Percentiles rank a stretch among this genome's conserved stretches.
phyloP scores from a whole-genome alignment of 1,140 invertebrate genomes.

The Sinonovacula constricta region DNA sequence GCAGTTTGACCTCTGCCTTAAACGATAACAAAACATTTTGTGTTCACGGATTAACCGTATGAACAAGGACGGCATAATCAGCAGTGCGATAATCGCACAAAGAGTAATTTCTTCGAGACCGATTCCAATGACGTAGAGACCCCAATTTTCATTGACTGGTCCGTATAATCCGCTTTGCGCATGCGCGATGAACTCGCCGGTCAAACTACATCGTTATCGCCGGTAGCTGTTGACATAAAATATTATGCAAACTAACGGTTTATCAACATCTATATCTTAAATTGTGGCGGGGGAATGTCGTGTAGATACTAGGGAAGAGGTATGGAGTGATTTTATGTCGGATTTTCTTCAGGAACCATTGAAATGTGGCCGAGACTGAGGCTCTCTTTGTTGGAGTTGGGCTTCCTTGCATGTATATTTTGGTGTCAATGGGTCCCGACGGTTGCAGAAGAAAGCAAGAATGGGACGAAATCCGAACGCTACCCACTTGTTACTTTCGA shows the following conservation, averaged over 20 bases:
- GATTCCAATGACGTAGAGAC: too few relatives aligned
- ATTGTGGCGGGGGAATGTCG: slow-evolving; percentile 15
- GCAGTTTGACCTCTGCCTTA: too few relatives aligned
- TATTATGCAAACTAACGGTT: slow-evolving; percentile 21
- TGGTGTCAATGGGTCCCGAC: slow-evolving; percentile 24
- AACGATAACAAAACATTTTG: too few relatives aligned
- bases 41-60: too few relatives aligned
- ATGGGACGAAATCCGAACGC: slow-evolving; percentile 59
- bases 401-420: slow-evolving; percentile 29
- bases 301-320: slow-evolving; percentile 5
- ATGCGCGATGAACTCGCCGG: slow-evolving; percentile 45
- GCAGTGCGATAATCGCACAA: too few relatives aligned
- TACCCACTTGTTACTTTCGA: slow-evolving; percentile 88
- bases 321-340: slow-evolving; percentile 33
- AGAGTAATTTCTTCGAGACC: too few relatives aligned
- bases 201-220: slow-evolving; percentile 52
- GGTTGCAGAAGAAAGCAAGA: slow-evolving; percentile 42
- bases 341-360: slow-evolving; percentile 20
- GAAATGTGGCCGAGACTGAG: slow-evolving; percentile 10
- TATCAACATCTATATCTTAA: slow-evolving; percentile 22
- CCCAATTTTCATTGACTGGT: slow-evolving; percentile 13
- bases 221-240: slow-evolving; percentile 28
- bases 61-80: too few relatives aligned
- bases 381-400: slow-evolving; percentile 52
- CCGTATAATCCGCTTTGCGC: slow-evolving; percentile 33